Conservation (phyloP, 2,113 vertebrate genomes). For the Hoplias malabaricus region DNA sequence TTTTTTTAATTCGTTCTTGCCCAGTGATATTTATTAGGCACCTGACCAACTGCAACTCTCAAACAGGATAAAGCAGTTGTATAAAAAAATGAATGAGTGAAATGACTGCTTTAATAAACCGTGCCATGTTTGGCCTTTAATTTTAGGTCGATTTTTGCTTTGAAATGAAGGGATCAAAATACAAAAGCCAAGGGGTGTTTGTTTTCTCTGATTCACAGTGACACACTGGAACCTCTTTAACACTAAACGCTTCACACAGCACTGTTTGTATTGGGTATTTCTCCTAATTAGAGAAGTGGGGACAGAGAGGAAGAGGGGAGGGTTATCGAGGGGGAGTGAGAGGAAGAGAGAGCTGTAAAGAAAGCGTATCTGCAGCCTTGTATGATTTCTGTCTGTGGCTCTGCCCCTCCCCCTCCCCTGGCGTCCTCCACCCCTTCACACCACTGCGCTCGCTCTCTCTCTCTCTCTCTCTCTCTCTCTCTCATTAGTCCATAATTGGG, state of each 20-base stretch:
- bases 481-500: slow-evolving; percentile 51
- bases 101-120: too few species aligned
- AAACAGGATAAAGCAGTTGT: too few species aligned
- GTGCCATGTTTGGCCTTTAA: too few species aligned
- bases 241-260: background rate
- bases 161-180: background rate
- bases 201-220: background rate
- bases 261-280: slow-evolving; percentile 37
- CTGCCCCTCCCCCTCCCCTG: slow-evolving; percentile 14
- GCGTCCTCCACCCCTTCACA: slow-evolving; percentile 22
- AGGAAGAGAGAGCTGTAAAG: slow-evolving; percentile 24
- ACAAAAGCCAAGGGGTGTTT: background rate
- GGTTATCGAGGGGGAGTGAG: background rate
- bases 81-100: too few species aligned
- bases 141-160: too few species aligned
- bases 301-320: background rate
- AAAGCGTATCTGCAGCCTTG: slow-evolving; percentile 46
- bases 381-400: slow-evolving; percentile 30
- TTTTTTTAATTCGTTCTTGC: too few species aligned
- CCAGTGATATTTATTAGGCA: too few species aligned
- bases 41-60: too few species aligned
- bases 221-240: background rate
- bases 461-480: slow-evolving; percentile 1
- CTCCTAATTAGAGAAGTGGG: slow-evolving; percentile 46
- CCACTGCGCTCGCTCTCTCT: background rate